Evolutionary conservation across 23 tunicate species (phyloP).

Genomic region (Styela plicata): DNA sequence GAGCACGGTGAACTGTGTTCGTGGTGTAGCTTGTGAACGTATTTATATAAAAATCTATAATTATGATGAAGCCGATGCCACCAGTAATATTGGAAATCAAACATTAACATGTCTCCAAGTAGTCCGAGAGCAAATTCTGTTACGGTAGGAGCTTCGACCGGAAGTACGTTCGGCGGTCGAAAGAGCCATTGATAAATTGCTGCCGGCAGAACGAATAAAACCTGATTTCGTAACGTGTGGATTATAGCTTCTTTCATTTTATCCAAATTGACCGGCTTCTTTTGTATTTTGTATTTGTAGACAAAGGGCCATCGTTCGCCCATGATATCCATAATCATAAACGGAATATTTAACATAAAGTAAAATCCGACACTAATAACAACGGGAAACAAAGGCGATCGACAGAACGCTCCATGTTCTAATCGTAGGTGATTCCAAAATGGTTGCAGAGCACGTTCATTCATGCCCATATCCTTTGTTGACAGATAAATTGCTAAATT

Average conservation of each 20-base stretch:
- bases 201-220: background rate
- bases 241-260: background rate
- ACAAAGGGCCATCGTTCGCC: background rate
- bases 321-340: conserved; percentile 6
- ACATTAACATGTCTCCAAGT: background rate
- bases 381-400: conserved; percentile 1
- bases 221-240: background rate
- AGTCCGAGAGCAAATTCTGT: conserved; percentile 3
- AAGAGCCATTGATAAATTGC: conserved; percentile 4
- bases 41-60: background rate
- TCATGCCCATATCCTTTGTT: too few species aligned
- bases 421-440: background rate
- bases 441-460: background rate
- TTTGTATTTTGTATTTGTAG: conserved; percentile 2
- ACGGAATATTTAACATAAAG: background rate
- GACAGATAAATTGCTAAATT: too few species aligned
- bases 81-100: conserved; percentile 15
- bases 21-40: conserved; percentile 9
- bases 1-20: conserved; percentile 13
- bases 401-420: background rate
- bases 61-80: conserved; percentile 1
- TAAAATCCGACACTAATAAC: background rate
- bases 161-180: background rate
- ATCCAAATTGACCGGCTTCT: background rate
- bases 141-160: background rate